Base-by-base conservation (phyloP, 2,888 invertebrate species). In the Drosophila demipolita region DNA sequence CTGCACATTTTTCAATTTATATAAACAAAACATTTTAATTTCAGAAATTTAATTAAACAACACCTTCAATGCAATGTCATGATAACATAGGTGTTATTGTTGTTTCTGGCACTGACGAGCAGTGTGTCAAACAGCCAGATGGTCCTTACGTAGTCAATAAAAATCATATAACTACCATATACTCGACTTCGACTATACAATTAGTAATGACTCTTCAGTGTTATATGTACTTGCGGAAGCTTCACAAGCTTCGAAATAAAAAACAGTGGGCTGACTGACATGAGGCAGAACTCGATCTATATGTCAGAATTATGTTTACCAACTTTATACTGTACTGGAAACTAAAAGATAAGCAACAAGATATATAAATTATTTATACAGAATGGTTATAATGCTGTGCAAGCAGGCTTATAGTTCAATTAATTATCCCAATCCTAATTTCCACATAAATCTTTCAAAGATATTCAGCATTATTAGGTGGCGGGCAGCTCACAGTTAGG, bases 1-100 rank as follows among this genome's bases (percentile, higher is more conserved):
- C 83, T 75, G 82, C 64, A 74, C 66, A 91, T 92, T 93, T 93
- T 93, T 89, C 92, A 92, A 93, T 92, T 93, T 92, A 92, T 87
- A 88, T 87, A 91, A 90, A 93, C 93, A 93, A 93, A 93, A 92
- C 93, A 91, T 92, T 93, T 93, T 93, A 92, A 93, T 93, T 93
- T 93, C 92, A 92, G 90, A 92, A 90, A 92, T 93, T 93, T 92
- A 93, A 93, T 93, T 93, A 92, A 92, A 92, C 91, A 92, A 89
- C 91, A 89, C 85, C 60, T 75, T 60, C 79, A 74, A 68, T 66
- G 75, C 78, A 74, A 75, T 69, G 68, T 64, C 66, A 65, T 73
- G 83, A 86, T 83, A 78, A 73, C 78, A 78, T 70, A 69, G 78
- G 70, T 86, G 75, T 71, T 52, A 15, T 78, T 78, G 74, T 66